Evolutionary conservation across 2,888 invertebrate species (phyloP), one percentile per base, ranked within the genome.

Genomic region (Drosophila rellima): DNA sequence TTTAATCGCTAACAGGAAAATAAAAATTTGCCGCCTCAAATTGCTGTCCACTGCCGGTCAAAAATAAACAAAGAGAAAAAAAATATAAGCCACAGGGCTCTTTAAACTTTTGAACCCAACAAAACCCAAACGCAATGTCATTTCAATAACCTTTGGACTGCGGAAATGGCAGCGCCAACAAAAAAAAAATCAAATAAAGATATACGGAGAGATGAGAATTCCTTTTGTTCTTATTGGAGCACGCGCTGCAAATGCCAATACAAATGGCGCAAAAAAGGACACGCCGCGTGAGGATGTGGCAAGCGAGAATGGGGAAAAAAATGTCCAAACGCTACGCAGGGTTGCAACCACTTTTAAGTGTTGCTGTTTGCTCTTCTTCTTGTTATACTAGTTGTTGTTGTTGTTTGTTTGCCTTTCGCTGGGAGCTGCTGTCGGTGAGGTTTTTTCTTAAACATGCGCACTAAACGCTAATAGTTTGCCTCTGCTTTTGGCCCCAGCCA

Each of bases 331-430:
- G 52, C 42, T 65, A 65, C 69, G 62, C 77, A 82, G 83, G 89
- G 89, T 89, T 89, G 89, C 89, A 89, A 84, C 89, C 89, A 84
- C 84, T 84, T 86, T 80, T 78, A 89, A 84, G 89, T 89, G 83
- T 83, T 88, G 84, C 87, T 72, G 72, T 70, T 82, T 80, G 83
- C 80, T 75, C 72, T 33, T 54, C 40, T 42, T 54, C 56, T 76
- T 57, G 62, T 70, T 70, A 39, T 47, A 54, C 60, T 47, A 61
- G 68, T 40, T 60, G 55, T 26, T 72, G 67, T 47, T 67, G 50
- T 54, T 51, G 59, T 37, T 37, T 75, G 67, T 71, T 80, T 77
- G 66, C 59, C 64, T 61, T 78, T 68, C 60, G 48, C 61, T 70
- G 71, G 59, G 51, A 50, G 71, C 42, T 42, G 54, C 54, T 64